Evolutionary conservation across 2,888 invertebrate genomes (phyloP), one percentile per base, ranked within the genome.

Genomic region (Smittia aterrima): DNA sequence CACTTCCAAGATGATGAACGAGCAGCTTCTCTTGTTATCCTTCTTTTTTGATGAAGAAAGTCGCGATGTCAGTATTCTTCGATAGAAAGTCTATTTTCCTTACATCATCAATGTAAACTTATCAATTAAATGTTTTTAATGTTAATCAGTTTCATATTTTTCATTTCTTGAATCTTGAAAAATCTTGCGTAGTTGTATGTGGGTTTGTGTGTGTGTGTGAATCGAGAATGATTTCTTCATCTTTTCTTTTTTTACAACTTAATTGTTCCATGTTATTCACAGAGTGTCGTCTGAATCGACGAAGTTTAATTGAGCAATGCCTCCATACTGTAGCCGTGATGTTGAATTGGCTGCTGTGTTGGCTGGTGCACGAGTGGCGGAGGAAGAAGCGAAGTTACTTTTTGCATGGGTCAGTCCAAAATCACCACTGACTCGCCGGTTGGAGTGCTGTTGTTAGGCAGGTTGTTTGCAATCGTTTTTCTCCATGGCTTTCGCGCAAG

Each of bases 401-500:
- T 41, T 32, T 54, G 54, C 41, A 70, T 82, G 83, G 86, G 87
- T 90, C 90, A 90, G 88, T 90, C 90, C 81, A 90, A 86, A 85
- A 88, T 87, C 79, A 90, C 90, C 79, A 90, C 89, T 82, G 87
- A 86, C 82, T 87, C 86, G 78, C 85, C 85, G 77, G 85, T 79
- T 41, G 76, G 74, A 25, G 79, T 47, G 80, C 11, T 80, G 77
- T 66, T 79, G 22, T 27, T 22, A 62, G 68, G 7, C 24, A 25
- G 18, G 24, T 22, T 73, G 80, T 79, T 76, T 81, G 81, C n/a
- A 3, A 54, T 20, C 13, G 32, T 66, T 79, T 86, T 86, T 79
- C 90, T 86, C 90, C 92, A 93, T 11, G 95, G 95, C 81, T 93
- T 93, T 77, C 95, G 88, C 58, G 94, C 94, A 76, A 92, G 92